These are phyloP conservation scores for Lanius ludovicianus DNA, from an alignment of 2,113 vertebrate species.

Conservation along the genomic window DNA sequence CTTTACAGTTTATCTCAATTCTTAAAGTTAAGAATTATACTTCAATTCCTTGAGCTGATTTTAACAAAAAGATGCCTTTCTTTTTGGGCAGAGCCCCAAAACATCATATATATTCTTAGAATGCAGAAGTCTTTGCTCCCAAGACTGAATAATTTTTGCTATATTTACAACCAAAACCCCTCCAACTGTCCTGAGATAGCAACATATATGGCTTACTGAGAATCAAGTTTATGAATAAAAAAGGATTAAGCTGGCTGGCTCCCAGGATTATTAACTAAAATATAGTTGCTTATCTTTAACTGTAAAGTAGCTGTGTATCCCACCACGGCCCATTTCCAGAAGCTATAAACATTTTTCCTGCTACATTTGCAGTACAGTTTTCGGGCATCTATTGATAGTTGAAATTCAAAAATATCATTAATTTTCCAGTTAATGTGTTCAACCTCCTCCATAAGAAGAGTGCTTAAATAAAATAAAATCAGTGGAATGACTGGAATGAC, in stretches of 20 bases:
- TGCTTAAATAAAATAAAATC: constrained; percentile 17
- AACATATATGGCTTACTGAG: not conserved
- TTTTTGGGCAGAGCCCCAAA: not conserved
- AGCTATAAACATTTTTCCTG: constrained; percentile 40
- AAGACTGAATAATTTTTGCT: not conserved
- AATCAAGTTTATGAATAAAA: constrained; percentile 35
- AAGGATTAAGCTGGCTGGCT: constrained; percentile 22
- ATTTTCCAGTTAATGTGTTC: constrained; percentile 5
- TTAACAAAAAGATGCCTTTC: not conserved
- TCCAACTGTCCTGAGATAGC: not conserved
- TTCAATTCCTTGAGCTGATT: not conserved
- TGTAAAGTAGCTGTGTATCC: constrained; percentile 6
- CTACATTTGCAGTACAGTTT: not conserved
- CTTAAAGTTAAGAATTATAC: not conserved
- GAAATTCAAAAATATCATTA: constrained; percentile 8
- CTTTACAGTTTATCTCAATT: not conserved
- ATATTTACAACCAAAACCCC: not conserved
- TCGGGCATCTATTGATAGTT: not conserved
- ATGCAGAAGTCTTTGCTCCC: not conserved
- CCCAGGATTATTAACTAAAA: constrained; percentile 18
- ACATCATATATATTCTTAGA: not conserved
- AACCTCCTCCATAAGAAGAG: not conserved
- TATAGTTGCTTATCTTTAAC: constrained; percentile 12
- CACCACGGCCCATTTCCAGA: constrained; percentile 12
- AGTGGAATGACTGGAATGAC: not conserved